Evolutionary conservation across 2,797 vertebrate genomes (phyloP).

Genomic region (Pangasius larnaudii): DNA sequence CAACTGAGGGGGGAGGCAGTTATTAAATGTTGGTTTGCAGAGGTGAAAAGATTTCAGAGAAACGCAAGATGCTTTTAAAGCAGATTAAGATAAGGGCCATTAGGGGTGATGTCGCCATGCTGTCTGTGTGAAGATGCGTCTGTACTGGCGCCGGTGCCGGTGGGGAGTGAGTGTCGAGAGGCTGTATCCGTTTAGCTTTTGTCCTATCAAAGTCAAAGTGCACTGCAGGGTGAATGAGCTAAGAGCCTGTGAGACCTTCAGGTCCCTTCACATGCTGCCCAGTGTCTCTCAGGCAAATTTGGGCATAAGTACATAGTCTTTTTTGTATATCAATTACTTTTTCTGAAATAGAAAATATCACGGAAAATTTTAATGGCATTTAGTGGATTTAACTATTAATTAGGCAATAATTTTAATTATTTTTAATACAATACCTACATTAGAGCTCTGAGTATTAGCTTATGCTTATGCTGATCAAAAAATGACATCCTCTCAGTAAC

Average conservation of each 20-base stretch:
- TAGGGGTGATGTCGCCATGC: conserved; percentile 84
- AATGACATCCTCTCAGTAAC: neutral
- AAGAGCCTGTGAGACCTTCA: conserved; percentile 65
- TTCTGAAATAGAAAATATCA: neutral
- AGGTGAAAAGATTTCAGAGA: conserved; percentile 84
- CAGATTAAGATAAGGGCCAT: conserved; percentile 91
- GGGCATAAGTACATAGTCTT: neutral
- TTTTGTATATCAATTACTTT: neutral
- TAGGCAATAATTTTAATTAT: neutral
- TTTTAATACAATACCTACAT: neutral
- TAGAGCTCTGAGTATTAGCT: neutral
- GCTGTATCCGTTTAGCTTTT: conserved; percentile 77
- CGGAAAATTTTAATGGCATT: neutral
- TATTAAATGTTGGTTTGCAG: conserved; percentile 78
- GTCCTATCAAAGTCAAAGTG: conserved; percentile 84
- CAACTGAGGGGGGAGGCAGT: conserved; percentile 57
- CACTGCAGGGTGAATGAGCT: conserved; percentile 64
- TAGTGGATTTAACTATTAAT: neutral
- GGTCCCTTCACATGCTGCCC: conserved; percentile 40
- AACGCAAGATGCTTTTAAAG: conserved; percentile 92
- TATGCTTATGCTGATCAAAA: neutral
- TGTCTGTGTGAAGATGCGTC: conserved; percentile 88
- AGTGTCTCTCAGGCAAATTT: conserved; percentile 28
- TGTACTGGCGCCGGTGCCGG: conserved; percentile 77
- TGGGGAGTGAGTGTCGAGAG: conserved; percentile 52